phyloP scores from a whole-genome alignment of 2,113 vertebrate species.

The Microtus montanus region DNA sequence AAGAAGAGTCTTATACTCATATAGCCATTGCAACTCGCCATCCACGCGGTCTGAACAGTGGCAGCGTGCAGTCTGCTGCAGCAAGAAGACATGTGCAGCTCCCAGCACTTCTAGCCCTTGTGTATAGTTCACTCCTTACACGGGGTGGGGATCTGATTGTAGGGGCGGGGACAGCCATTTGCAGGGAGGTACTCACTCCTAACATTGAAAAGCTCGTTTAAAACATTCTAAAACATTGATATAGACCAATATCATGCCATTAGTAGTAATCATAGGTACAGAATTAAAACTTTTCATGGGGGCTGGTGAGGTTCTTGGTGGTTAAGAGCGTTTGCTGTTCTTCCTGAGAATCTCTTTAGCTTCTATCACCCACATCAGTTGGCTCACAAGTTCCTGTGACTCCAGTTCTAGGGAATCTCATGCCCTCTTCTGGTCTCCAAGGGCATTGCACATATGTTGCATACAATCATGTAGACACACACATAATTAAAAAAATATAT shows the following conservation, averaged over 20 bases:
- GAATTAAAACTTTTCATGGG: neutral
- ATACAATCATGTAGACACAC: neutral
- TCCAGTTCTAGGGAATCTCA: neutral
- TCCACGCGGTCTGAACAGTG: constrained; percentile 92
- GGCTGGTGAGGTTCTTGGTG: neutral
- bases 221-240: neutral
- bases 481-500: neutral
- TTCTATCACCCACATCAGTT: neutral
- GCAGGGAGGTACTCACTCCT: neutral
- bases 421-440: neutral
- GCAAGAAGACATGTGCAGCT: constrained; percentile 92
- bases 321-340: neutral
- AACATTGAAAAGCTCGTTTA: neutral
- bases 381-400: neutral
- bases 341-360: neutral
- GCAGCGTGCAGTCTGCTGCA: constrained; percentile 91
- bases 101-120: constrained; percentile 96
- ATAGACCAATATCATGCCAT: neutral
- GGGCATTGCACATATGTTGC: neutral
- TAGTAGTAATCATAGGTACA: neutral
- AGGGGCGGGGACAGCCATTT: constrained; percentile 87
- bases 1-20: neutral
- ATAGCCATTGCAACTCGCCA: constrained; percentile 83
- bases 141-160: constrained; percentile 83
- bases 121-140: constrained; percentile 94